Evolutionary conservation across 2,113 vertebrate species (phyloP), one percentile per base, ranked within the genome.

Genomic region (Tetraodon nigroviridis): DNA sequence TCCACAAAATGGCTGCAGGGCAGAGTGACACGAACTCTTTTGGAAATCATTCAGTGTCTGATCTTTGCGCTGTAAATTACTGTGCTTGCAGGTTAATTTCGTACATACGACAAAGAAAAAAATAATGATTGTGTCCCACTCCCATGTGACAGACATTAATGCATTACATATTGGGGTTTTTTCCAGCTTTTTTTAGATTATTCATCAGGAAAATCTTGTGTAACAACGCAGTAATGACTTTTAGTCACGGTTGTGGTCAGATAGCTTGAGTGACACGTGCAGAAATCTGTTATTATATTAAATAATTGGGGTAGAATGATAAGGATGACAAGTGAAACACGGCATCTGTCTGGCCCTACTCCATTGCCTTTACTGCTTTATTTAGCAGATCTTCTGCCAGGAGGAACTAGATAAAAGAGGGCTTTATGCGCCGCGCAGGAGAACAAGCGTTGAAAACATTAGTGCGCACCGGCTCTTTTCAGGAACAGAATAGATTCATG

Each of bases 221-320:
- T 56, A 67, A 59, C 62, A 67, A 59, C 62, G 16, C 60, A 58
- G 48, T 76, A 72, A 75, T 71, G 74, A 80, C 78, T 83, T 86
- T 82, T 82, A 65, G 83, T 68, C 76, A 47, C 21, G 22, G 72
- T 67, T 63, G 80, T 75, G 78, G 60, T 55, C 69, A 49, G 68
- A 64, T 76, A 66, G 78, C 66, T 69, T 88, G 81, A 90, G 65
- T 88, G 90, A 81, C 83, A 80, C 40, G 18, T 52, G 37, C 40
- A 42, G 76, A 82, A 71, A 88, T 90, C 83, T 83, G 71, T 76
- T 76, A 85, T 87, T 90, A 80, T 89, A 69, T 66, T 29, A 44
- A 75, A 60, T 83, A 89, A 87, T 88, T 87, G 80, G 86, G 78
- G 83, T 87, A 74, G 88, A 89, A 89, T 69, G 77, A 82, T 64